Conservation (phyloP, 2,888 invertebrate species). For the Acrobasis repandana region DNA sequence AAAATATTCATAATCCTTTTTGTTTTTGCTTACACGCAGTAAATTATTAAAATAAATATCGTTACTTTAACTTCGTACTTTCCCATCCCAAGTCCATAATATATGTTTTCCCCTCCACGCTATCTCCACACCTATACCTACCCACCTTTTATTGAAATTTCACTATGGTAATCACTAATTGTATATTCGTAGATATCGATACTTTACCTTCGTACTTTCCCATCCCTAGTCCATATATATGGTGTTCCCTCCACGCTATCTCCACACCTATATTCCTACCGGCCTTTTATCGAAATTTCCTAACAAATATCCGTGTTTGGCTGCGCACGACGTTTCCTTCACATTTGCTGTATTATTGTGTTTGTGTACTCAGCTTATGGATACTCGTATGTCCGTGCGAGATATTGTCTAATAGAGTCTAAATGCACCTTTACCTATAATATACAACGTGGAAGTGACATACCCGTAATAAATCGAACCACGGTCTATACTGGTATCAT, state of each 20-base stretch:
- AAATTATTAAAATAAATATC: too few species aligned
- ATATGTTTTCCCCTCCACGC: slow-evolving; percentile 16
- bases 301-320: slow-evolving; percentile 33
- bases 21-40: too few species aligned
- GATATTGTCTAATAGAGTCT: neutral
- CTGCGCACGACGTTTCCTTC: slow-evolving; percentile 23
- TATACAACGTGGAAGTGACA: neutral
- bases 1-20: too few species aligned
- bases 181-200: neutral
- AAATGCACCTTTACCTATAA: neutral
- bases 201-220: neutral
- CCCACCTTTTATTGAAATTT: slow-evolving; percentile 31
- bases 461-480: neutral
- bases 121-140: slow-evolving; percentile 21
- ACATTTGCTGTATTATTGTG: slow-evolving; percentile 19
- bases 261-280: slow-evolving; percentile 22
- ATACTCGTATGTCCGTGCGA: neutral
- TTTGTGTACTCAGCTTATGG: slow-evolving; percentile 11
- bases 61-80: neutral
- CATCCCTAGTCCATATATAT: slow-evolving; percentile 20
- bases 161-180: neutral
- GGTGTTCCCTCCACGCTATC: slow-evolving; percentile 21
- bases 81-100: neutral
- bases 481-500: too few species aligned
- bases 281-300: slow-evolving; percentile 33